Base-by-base conservation (phyloP, 37 sponge, comb jelly and placozoan species). In the Haliclona indistincta region DNA sequence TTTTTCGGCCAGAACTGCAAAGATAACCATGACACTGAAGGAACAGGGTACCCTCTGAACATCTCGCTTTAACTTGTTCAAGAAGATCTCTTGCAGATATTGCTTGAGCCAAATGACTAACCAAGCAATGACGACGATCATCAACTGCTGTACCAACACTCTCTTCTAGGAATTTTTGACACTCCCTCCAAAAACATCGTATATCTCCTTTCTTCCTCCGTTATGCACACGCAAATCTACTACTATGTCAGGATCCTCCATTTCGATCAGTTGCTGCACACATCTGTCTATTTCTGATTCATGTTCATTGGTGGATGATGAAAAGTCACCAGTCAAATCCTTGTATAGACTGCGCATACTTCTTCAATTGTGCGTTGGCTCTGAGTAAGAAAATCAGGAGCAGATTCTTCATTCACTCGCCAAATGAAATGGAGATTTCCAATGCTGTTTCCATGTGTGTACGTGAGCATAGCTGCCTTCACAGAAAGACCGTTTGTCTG, bases 1-100 rank as follows among this genome's bases (percentile, higher is more conserved):
- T 68, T 79, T 45, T 74, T 77, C 3, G 86, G 80, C 86, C 86
- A 86, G 43, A 86, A 86, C 61, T 86, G 86, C 4, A 83, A 35
- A 4, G 53, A 33, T 54, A 29, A 22, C 54, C 56, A 72, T 4
- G 20, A 37, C 23, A 43, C 69, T 44, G 15, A 22, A 8, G 45
- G 43, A 42, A 68, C 25, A 25, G 43, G 69, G 58, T 75, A 22
- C 69, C 69, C n/a, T 3, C n/a, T 51, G 80, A 62, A 45, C 71
- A 79, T 19, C 51, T 17, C n/a, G 71, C 47, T 38, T 56, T 61
- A 8, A 79, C 80, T 70, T 79, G 70, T 8, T 69, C 71, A 28
- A n/a, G 4, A 5, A 79, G 70, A 61, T 79, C 80, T 11, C 80
- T 23, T 19, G 68, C 63, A 35, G 63, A 70, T 38, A 78, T 66